phyloP scores from a whole-genome alignment of 2,113 vertebrate species.

The Peromyscus polionotus region DNA sequence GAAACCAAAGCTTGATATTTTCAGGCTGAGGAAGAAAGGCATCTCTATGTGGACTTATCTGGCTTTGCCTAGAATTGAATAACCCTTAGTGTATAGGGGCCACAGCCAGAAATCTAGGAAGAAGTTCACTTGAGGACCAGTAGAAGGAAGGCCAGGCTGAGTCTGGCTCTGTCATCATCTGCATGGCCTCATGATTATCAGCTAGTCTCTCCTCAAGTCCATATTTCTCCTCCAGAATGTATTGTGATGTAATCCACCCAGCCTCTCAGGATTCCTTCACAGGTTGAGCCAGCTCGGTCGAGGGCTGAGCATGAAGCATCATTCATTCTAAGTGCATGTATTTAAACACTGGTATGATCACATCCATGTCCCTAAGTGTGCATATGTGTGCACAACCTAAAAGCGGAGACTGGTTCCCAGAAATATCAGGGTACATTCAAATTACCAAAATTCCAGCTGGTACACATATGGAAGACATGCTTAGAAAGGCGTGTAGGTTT shows the following conservation, averaged over 20 bases:
- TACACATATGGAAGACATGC: not conserved
- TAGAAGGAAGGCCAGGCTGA: not conserved
- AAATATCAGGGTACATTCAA: not conserved
- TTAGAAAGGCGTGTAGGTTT: not conserved
- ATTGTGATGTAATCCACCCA: too few species aligned
- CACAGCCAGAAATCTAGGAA: not conserved
- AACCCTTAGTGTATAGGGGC: not conserved
- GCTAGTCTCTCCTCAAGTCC: not conserved
- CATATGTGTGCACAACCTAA: not conserved
- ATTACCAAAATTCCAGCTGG: not conserved
- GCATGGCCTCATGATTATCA: not conserved
- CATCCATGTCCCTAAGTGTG: not conserved
- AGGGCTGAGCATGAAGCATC: not conserved
- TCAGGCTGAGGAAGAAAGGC: not conserved
- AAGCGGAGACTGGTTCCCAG: not conserved
- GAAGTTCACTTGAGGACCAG: not conserved
- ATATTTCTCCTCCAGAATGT: not conserved
- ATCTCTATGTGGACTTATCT: not conserved
- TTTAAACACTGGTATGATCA: not conserved
- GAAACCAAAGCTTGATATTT: constrained; percentile 7
- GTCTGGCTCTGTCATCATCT: not conserved
- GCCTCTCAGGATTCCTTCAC: not conserved
- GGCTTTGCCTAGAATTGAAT: not conserved
- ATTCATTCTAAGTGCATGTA: not conserved
- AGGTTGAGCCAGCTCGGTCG: not conserved